Evolutionary conservation across 2,797 vertebrate species (phyloP), one percentile per base, ranked within the genome.

Genomic region (Artibeus lituratus): DNA sequence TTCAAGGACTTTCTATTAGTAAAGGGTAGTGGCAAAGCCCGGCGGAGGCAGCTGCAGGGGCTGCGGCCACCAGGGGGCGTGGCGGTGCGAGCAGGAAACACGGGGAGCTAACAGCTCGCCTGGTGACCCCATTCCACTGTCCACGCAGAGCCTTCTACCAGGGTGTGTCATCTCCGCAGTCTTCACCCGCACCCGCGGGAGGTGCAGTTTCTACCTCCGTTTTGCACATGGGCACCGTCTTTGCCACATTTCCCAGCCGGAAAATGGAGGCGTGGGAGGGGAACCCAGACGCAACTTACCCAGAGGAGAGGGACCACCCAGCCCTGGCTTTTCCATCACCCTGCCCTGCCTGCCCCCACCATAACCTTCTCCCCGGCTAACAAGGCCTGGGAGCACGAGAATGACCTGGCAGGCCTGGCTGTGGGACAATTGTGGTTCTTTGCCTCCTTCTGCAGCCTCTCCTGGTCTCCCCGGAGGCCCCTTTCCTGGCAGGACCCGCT

Each of bases 61-160:
- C 7, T 3, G 12, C 0, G 15, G 70, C 95, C 95, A 70, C 83
- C 76, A 91, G 92, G 72, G 80, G 74, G 59, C 94, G 74, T 47
- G 29, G 73, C 7, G 24, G 44, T 5, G 0, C 12, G 65, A 9
- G 44, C 47, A 21, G 87, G 49, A 59, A 0, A 22, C 6, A 0
- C 7, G 0, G 69, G 35, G 76, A 32, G 7, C 2, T 3, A 4
- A 21, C n/a, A 1, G 4, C 9, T 2, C 7, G 29, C 44, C 51
- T 0, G 53, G 42, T 18, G 10, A 4, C 37, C 7, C 0, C 14
- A 14, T n/a, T 29, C 47, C 3, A 5, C 21, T 0, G 49, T 47
- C 47, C 8, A 1, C 24, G 2, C 35, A 19, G 47, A 51, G 10
- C 87, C 51, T 21, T 35, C 49, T n/a, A 24, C 55, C 55, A 11